phyloP scores from a whole-genome alignment of 2,797 vertebrate species.

The Gallinago solitaria region DNA sequence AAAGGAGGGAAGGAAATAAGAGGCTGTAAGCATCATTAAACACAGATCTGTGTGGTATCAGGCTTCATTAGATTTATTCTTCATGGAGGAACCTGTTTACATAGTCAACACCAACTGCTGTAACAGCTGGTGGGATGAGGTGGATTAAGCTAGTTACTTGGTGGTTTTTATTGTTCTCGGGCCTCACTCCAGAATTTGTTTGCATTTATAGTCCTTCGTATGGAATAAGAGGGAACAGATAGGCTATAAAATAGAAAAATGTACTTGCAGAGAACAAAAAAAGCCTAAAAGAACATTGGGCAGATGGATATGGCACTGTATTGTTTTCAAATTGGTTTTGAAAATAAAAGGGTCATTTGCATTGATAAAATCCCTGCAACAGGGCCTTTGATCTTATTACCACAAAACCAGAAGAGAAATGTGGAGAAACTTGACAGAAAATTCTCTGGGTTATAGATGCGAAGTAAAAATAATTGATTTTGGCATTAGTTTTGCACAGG shows the following conservation, averaged over 20 bases:
- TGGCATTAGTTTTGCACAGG: neutral
- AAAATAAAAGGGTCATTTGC: neutral
- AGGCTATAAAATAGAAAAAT: neutral
- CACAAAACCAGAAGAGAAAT: neutral
- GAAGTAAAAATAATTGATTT: neutral
- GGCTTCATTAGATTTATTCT: neutral
- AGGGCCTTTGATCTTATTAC: neutral
- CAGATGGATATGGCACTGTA: neutral
- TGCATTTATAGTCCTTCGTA: neutral
- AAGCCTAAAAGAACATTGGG: neutral
- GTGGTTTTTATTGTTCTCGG: neutral
- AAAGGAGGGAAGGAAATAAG: neutral
- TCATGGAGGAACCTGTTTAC: neutral
- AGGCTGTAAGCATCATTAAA: neutral
- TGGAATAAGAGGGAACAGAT: neutral
- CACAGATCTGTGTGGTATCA: neutral
- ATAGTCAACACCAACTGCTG: neutral
- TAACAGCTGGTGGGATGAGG: neutral
- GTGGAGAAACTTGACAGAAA: neutral
- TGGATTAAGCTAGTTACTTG: neutral
- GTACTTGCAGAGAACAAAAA: neutral
- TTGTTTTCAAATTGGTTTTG: neutral
- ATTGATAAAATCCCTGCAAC: neutral
- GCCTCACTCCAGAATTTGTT: neutral
- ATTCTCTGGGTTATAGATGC: neutral